Percentiles rank a stretch among this genome's conserved stretches.
Conservation (phyloP, 2,113 vertebrate species). For the Elaphurus davidianus region DNA sequence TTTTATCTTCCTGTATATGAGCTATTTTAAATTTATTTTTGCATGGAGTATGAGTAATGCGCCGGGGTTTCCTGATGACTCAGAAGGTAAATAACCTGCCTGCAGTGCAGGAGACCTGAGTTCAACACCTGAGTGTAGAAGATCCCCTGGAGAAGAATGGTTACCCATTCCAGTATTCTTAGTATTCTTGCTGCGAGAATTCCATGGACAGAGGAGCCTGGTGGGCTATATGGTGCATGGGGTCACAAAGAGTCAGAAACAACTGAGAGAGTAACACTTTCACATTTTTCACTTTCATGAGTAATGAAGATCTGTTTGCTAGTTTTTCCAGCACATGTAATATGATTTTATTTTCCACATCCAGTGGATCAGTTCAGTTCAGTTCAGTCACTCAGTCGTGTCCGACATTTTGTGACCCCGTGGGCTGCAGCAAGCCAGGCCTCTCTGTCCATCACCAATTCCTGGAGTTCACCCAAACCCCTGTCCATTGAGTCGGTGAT, state of each 20-base stretch:
- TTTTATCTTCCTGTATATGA: not conserved
- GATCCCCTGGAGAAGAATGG: not conserved
- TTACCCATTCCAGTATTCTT: not conserved
- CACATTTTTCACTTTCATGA: not conserved
- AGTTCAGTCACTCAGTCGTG: not conserved
- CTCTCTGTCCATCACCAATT: not conserved
- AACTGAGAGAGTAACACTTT: not conserved
- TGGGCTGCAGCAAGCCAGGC: not conserved
- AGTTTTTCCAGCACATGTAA: not conserved
- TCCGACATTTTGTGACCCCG: not conserved
- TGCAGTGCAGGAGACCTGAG: not conserved
- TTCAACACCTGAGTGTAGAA: not conserved
- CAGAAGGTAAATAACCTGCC: not conserved
- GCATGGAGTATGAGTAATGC: not conserved
- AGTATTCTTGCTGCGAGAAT: not conserved
- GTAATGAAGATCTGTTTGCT: not conserved
- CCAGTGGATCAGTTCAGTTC: not conserved
- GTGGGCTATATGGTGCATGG: not conserved
- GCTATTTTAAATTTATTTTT: not conserved
- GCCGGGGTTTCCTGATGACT: not conserved
- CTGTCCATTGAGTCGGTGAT: not conserved
- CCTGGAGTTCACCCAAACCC: not conserved
- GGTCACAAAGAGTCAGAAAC: not conserved
- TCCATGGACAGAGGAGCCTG: not conserved
- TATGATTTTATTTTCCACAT: not conserved